Evolutionary conservation across 2,888 invertebrate species (phyloP).

Genomic region (Archaeoteleia sp.): DNA sequence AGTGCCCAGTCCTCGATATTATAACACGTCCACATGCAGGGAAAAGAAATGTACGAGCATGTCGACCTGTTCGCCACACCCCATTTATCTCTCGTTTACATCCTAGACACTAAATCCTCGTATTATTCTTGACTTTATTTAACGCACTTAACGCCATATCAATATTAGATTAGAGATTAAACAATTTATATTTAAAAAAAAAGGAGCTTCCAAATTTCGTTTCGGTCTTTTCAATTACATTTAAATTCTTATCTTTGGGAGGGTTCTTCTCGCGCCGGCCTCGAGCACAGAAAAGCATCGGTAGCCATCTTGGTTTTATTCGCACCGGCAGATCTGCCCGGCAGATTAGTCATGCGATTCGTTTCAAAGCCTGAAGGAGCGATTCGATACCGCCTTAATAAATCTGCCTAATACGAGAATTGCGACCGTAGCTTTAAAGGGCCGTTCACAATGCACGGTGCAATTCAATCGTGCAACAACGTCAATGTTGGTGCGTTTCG

Average conservation of each 20-base stretch:
- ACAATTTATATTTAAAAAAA: neutral
- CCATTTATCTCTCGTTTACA: conserved; percentile 47
- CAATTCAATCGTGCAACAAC: no score
- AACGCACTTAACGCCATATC: no score
- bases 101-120: conserved; percentile 45
- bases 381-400: conserved; percentile 62
- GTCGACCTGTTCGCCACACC: conserved; percentile 51
- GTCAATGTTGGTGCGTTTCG: conserved; percentile 6
- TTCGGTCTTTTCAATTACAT: neutral
- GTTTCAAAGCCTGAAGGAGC: conserved; percentile 56
- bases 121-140: conserved; percentile 20
- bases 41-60: conserved; percentile 43
- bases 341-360: conserved; percentile 60
- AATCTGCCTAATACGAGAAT: conserved; percentile 64
- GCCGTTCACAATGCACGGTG: neutral
- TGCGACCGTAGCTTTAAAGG: conserved; percentile 20
- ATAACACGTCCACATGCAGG: conserved; percentile 40
- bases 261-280: neutral
- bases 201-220: no score
- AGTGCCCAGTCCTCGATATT: conserved; percentile 55
- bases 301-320: conserved; percentile 52
- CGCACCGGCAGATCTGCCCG: conserved; percentile 59
- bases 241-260: neutral
- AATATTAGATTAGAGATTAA: no score
- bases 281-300: neutral